Evolutionary conservation across 2,797 vertebrate species (phyloP).

Genomic region (Strix occidentalis): DNA sequence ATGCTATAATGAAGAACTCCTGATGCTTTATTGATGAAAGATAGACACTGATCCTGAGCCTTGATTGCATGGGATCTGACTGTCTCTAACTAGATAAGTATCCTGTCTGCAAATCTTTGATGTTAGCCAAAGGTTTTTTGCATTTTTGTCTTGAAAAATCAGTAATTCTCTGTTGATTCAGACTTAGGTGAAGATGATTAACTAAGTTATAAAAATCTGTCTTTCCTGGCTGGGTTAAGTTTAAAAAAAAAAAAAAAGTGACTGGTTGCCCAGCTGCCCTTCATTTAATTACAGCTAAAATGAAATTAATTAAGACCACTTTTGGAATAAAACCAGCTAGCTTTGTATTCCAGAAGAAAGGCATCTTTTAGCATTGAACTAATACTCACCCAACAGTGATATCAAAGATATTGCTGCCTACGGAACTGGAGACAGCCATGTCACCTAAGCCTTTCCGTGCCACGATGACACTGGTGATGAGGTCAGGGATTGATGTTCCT

Average conservation of each 20-base stretch:
- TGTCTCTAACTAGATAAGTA: background rate
- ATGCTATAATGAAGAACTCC: background rate
- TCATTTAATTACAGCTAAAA: background rate
- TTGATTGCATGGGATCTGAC: background rate
- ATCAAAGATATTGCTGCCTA: conserved; percentile 98
- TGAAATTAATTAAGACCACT: background rate
- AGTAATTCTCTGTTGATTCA: background rate
- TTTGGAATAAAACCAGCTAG: background rate
- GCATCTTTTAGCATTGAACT: background rate
- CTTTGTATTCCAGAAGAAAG: background rate
- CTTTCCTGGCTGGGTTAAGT: background rate
- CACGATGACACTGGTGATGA: conserved; percentile 98
- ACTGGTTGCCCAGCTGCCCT: background rate
- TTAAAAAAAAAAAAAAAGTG: background rate
- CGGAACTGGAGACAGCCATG: conserved; percentile 98
- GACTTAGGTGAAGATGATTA: background rate
- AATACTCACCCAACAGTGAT: conserved; percentile 94
- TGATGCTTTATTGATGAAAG: background rate
- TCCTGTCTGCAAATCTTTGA: background rate
- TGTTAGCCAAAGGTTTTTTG: background rate
- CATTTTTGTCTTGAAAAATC: background rate
- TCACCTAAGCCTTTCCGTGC: conserved; percentile 94
- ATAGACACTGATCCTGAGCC: background rate
- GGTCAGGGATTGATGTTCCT: conserved; percentile 95
- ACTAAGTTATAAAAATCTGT: background rate